Percentiles rank a stretch among this genome's conserved stretches.
phyloP scores from a whole-genome alignment of 2,797 vertebrate species.

The Knipowitschia caucasica region DNA sequence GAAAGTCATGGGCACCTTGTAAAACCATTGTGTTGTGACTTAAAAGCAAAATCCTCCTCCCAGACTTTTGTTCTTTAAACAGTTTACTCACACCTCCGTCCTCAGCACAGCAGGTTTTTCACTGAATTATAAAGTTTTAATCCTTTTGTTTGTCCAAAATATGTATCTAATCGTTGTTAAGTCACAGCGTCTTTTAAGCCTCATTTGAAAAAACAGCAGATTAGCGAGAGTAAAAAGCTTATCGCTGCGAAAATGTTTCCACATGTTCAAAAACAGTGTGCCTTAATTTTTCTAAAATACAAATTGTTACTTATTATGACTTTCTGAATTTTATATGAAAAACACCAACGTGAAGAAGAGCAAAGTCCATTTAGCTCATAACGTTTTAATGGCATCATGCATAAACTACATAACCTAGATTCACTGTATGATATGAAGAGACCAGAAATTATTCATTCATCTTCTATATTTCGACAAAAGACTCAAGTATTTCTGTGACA shows the following conservation, averaged over 20 bases:
- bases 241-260: neutral
- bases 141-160: slow-evolving; percentile 5
- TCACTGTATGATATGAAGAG: neutral
- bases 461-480: neutral
- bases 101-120: neutral
- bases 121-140: slow-evolving; percentile 1
- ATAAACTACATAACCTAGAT: slow-evolving; percentile 7
- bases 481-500: no score
- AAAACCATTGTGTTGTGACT: neutral
- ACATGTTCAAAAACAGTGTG: slow-evolving; percentile 2
- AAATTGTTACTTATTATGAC: neutral
- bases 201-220: slow-evolving; percentile 5
- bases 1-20: slow-evolving; percentile 1
- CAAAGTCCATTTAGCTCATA: slow-evolving; percentile 5
- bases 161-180: slow-evolving; percentile 1
- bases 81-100: neutral
- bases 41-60: neutral
- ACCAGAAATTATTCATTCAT: neutral
- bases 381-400: slow-evolving; percentile 3
- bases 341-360: neutral
- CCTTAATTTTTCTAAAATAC: neutral
- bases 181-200: slow-evolving; percentile 4
- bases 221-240: neutral
- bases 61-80: neutral
- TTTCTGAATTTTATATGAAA: neutral